Conservation (phyloP, 2,888 invertebrate genomes). For the Rhorus exstirpatorius region DNA sequence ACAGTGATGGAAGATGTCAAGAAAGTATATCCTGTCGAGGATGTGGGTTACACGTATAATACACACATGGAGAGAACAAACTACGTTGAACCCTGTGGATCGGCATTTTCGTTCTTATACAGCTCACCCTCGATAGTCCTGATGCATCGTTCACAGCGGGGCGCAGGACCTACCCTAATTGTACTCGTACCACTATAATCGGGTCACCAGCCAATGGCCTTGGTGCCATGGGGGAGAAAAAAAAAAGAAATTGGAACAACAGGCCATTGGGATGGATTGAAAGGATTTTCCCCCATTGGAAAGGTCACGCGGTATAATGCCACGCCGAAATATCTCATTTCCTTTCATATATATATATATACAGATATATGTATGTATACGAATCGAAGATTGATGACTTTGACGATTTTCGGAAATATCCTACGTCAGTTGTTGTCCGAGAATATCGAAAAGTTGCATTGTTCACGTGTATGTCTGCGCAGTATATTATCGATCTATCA, state of each 20-base stretch:
- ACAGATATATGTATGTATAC: not conserved
- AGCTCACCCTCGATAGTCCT: conserved; percentile 49
- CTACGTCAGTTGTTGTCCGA: conserved; percentile 34
- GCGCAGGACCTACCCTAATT: conserved; percentile 71
- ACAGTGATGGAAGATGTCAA: conserved; percentile 49
- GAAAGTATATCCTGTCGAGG: conserved; percentile 54
- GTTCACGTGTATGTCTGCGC: conserved; percentile 27
- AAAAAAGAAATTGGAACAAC: conserved; percentile 53
- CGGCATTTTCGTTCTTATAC: conserved; percentile 54
- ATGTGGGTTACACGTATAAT: conserved; percentile 55
- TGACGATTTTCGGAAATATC: conserved; percentile 38
- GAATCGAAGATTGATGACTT: conserved; percentile 58
- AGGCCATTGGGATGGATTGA: conserved; percentile 26
- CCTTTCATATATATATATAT: conserved; percentile 34
- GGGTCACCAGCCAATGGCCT: conserved; percentile 66
- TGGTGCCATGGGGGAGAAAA: conserved; percentile 32
- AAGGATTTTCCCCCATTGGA: conserved; percentile 57
- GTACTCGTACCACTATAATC: conserved; percentile 61
- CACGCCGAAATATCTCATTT: conserved; percentile 42
- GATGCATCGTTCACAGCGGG: conserved; percentile 38
- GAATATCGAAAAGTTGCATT: conserved; percentile 27
- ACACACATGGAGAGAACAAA: conserved; percentile 17
- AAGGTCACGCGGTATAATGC: conserved; percentile 43
- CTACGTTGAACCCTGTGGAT: conserved; percentile 49
- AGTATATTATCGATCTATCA: conserved; percentile 50